Evolutionary conservation across 1,140 invertebrate species (phyloP), one percentile per base, ranked within the genome.

Genomic region (Drosophila saltans): DNA sequence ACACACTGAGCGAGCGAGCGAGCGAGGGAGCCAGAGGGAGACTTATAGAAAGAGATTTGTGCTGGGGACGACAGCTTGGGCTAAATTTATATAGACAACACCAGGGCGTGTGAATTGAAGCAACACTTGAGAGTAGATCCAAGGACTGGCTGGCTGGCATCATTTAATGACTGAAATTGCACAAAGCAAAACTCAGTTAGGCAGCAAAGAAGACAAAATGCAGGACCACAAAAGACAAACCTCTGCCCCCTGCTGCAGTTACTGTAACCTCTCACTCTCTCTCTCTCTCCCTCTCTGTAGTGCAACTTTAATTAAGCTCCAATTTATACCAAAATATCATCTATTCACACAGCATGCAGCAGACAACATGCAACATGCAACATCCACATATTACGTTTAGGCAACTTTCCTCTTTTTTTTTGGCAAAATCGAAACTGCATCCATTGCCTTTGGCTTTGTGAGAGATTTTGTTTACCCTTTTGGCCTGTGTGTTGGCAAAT

Each of bases 151-250:
- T 52, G 8, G 48, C 59, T 63, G 69, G 80, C 75, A 73, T 68
- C 77, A 82, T 88, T 88, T 83, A 86, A 86, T 88, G 80, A 86
- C 80, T 79, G 71, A 75, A 86, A 85, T 66, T 81, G 71, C 74
- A 81, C 74, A 85, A 72, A 65, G 59, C 69, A 66, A 72, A 72
- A 43, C 40, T 69, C 52, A 71, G 69, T 40, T 66, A 56, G 61
- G 66, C 55, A 72, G 57, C 45, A 67, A 70, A 61, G 39, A 75
- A 60, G 83, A 66, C 69, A 57, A 45, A 58, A 40, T 61, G 58
- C 68, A 88, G 65, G 45, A 52, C 21, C 45, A 52, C 21, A 52
- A 24, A 52, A 10, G 21, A 26, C 33, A 36, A 36, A 36, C 1
- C 33, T 36, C 8, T 52, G 21, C 24, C 21, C 45, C 6, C 21